Evolutionary conservation across 2,888 invertebrate genomes (phyloP), one percentile per base, ranked within the genome.

Genomic region (Euproctis similis): DNA sequence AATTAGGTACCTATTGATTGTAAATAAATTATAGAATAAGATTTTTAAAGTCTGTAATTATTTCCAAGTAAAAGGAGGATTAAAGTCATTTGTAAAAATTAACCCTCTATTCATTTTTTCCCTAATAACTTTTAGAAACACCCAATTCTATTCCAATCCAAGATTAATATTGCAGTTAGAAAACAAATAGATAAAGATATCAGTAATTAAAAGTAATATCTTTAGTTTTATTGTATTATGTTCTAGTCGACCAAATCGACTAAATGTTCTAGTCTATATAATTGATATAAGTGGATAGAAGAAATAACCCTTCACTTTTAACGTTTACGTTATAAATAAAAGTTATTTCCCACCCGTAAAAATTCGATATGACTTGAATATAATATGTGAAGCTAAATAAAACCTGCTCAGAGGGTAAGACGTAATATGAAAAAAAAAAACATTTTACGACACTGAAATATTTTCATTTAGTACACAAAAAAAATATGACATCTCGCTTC

Each of bases 11-110:
- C 53, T 58, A 69, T 58, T 59, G 59, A 43, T 40, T 82, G 82
- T 84, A 81, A 55, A 84, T 81, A 81, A 74, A 73, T 72, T 77
- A 71, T 75, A 71, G 66, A 34, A 30, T 84, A 82, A 80, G 77
- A 65, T 82, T 84, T 84, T 84, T 84, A 80, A 82, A 77, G 71
- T 82, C 76, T 80, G 73, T 82, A 81, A 80, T 76, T 73, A 75
- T 74, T 76, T 77, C 75, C 69, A 62, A 53, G 62, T 74, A 71
- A 74, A 70, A 50, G 67, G 69, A 66, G 73, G 64, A 81, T 65
- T 77, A 82, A 82, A 80, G 59, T 72, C 69, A 77, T 84, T 82
- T 81, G 63, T 76, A 77, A 77, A 73, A 77, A 71, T 59, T 18
- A 12, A 40, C 13, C 12, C 17, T 39, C 36, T 31, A 42, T 50